Evolutionary conservation across 2,888 invertebrate species (phyloP), one percentile per base, ranked within the genome.

Genomic region (Orchestes rusci): DNA sequence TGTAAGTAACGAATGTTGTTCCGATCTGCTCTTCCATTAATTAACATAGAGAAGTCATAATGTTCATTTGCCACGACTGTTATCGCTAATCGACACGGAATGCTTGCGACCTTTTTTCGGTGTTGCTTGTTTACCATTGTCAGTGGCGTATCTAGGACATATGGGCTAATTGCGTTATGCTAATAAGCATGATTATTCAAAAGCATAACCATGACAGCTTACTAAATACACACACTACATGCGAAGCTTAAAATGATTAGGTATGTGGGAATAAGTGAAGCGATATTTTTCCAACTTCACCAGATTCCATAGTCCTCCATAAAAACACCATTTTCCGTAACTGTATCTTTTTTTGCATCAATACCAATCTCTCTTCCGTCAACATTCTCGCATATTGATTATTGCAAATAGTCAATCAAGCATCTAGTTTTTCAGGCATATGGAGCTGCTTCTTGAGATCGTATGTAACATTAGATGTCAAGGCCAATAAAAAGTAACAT

Each of bases 31-130:
- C 47, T 44, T 43, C 46, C 50, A 53, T 48, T 55, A 58, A 62
- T 62, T 59, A 59, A 54, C 58, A 57, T 58, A 58, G 54, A 56
- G 53, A 55, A 59, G 58, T 59, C 59, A 60, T 59, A 60, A 60
- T 58, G 59, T 60, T 56, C 59, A 54, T 57, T 59, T 54, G 47
- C 50, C 51, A 49, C 50, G 53, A 43, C 51, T 47, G 51, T 55
- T 55, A 53, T 56, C 54, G 45, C 43, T 45, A 39, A 53, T 56
- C 56, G 50, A 56, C 56, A 54, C 48, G 53, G 45, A 50, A 48
- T 30, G 48, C 30, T 32, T 18, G 48, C 41, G 44, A 41, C 39
- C 38, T 37, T 39, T 48, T 48, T 44, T 46, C 34, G 38, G 29
- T 41, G 27, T 27, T 17, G n/a, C 28, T 35, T 27, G 34, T 35